These are phyloP conservation scores for Pluvialis apricaria DNA, from an alignment of 2,113 vertebrate species.

Conservation along the genomic window DNA sequence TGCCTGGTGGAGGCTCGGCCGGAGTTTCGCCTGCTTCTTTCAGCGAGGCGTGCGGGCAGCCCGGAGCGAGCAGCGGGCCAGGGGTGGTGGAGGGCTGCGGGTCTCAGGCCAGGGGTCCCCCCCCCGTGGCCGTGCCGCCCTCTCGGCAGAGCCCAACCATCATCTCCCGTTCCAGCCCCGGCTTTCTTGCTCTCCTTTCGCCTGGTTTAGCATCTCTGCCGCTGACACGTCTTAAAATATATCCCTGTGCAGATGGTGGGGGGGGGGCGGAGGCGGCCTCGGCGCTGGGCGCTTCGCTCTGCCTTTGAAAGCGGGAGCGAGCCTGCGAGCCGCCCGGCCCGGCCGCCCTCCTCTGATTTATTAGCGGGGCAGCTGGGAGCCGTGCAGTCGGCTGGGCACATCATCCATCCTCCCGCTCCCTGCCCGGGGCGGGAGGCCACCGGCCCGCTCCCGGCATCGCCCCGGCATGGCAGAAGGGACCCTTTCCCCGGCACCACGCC, in stretches of 20 bases:
- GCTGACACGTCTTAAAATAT: slow-evolving; percentile 37
- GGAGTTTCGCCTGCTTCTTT: not conserved
- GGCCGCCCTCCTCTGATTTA: not conserved
- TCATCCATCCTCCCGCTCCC: not conserved
- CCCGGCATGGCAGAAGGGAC: not conserved
- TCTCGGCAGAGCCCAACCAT: not conserved
- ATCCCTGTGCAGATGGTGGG: slow-evolving; percentile 22
- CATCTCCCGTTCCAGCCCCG: not conserved
- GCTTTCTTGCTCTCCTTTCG: not conserved
- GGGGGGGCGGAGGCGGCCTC: not conserved
- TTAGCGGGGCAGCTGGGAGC: not conserved
- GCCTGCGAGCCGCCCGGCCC: not conserved
- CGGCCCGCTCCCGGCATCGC: not conserved
- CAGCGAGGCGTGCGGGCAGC: not conserved
- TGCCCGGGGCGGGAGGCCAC: not conserved
- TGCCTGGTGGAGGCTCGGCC: fast-evolving
- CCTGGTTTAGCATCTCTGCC: not conserved
- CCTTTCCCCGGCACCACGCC: not conserved
- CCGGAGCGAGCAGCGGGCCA: not conserved
- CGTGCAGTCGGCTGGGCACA: not conserved
- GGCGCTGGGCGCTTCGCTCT: not conserved
- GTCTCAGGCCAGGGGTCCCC: fast-evolving
- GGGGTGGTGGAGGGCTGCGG: not conserved
- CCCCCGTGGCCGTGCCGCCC: fast-evolving
- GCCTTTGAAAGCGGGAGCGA: not conserved